Evolutionary conservation across 1,140 invertebrate species (phyloP).

Genomic region (Zaprionus camerounensis): DNA sequence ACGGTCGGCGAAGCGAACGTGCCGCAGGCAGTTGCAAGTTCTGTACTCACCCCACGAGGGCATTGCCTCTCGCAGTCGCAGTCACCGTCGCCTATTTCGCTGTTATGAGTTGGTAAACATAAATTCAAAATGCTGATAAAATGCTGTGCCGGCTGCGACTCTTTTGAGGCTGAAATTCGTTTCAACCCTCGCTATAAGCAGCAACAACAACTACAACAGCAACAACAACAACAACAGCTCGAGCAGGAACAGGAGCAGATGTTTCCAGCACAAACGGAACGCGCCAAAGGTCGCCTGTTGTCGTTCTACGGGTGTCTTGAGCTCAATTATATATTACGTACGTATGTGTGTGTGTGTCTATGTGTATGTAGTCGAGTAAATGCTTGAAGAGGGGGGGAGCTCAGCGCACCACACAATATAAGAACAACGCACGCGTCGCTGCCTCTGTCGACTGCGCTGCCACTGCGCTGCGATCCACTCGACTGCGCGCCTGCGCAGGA

Average conservation of each 20-base stretch:
- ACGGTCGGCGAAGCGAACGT: slow-evolving; percentile 54
- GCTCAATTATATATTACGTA: slow-evolving; percentile 51
- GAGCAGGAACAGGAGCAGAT: slow-evolving; percentile 71
- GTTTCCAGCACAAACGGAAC: slow-evolving; percentile 74
- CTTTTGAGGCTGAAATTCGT: slow-evolving; percentile 48
- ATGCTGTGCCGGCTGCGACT: slow-evolving; percentile 68
- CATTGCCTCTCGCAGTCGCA: slow-evolving; percentile 21
- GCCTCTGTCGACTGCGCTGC: slow-evolving; percentile 45
- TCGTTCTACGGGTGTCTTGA: slow-evolving; percentile 59
- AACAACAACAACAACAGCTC: neutral
- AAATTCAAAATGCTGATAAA: slow-evolving; percentile 77
- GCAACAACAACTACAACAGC: neutral
- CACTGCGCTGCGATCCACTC: slow-evolving; percentile 68
- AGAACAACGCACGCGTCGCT: slow-evolving; percentile 38
- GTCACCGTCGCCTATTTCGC: slow-evolving; percentile 25
- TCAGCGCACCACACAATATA: no score
- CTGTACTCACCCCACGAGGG: neutral
- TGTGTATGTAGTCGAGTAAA: slow-evolving; percentile 32
- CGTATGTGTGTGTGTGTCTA: slow-evolving; percentile 8
- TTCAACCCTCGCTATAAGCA: slow-evolving; percentile 65
- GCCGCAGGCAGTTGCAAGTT: slow-evolving; percentile 7
- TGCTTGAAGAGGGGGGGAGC: slow-evolving; percentile 25
- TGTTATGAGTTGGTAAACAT: slow-evolving; percentile 76
- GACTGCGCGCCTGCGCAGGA: slow-evolving; percentile 78
- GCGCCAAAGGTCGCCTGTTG: slow-evolving; percentile 67